Conservation (phyloP, 2,113 vertebrate genomes). For the Lagopus muta region DNA sequence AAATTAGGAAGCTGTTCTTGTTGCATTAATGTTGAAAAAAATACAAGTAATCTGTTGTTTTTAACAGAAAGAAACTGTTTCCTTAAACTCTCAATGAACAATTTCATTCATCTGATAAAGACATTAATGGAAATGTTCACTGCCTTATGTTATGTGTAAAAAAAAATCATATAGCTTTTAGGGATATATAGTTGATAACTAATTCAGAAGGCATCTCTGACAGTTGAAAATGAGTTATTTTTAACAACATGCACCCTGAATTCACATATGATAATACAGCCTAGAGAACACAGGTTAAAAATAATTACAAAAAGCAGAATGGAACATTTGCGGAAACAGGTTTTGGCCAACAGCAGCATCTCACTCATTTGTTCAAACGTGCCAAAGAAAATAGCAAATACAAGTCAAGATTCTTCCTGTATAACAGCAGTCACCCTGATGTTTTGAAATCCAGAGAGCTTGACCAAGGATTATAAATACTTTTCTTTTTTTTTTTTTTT, state of each 20-base stretch:
- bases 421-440: background rate
- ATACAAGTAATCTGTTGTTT: background rate
- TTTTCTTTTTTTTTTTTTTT: background rate
- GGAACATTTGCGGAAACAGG: constrained; percentile 19
- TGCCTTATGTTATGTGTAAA: background rate
- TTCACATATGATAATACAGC: constrained; percentile 16
- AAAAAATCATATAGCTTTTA: constrained; percentile 9
- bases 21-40: background rate
- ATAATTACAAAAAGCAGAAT: constrained; percentile 46
- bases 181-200: background rate
- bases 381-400: constrained; percentile 3
- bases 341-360: constrained; percentile 36
- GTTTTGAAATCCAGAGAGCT: background rate
- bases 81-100: background rate
- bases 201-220: constrained; percentile 47
- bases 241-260: background rate
- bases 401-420: constrained; percentile 12
- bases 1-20: constrained; percentile 6
- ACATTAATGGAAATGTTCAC: constrained; percentile 37
- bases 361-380: constrained; percentile 28
- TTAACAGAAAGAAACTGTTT: background rate
- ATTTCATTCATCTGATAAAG: constrained; percentile 33
- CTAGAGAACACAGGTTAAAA: constrained; percentile 52
- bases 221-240: constrained; percentile 44
- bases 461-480: background rate